These are phyloP conservation scores for Phthorimaea operculella DNA, from an alignment of 1,140 invertebrate genomes.

Conservation along the genomic window DNA sequence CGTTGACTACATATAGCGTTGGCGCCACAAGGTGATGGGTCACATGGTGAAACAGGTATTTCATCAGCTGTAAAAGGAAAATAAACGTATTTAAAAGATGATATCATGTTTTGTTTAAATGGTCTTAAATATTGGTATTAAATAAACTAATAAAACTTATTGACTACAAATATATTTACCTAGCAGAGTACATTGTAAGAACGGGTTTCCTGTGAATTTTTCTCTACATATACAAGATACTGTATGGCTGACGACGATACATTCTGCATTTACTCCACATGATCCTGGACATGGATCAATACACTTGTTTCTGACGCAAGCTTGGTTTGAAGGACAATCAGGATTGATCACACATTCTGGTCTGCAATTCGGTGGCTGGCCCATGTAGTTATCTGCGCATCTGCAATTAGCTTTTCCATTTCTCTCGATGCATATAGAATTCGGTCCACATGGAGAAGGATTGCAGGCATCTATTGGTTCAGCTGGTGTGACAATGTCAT, in stretches of 20 bases:
- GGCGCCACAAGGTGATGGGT: slow-evolving; percentile 82
- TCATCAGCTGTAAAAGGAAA: slow-evolving; percentile 4
- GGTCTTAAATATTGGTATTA: not conserved
- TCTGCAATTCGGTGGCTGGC: slow-evolving; percentile 80
- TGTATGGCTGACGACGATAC: slow-evolving; percentile 80
- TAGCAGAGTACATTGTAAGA: slow-evolving; percentile 73
- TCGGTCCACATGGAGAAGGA: slow-evolving; percentile 77
- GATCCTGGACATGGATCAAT: slow-evolving; percentile 82
- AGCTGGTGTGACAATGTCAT: slow-evolving; percentile 56
- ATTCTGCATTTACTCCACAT: slow-evolving; percentile 80
- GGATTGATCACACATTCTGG: slow-evolving; percentile 83
- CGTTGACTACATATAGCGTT: slow-evolving; percentile 77
- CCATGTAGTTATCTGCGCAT: slow-evolving; percentile 80
- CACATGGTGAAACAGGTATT: slow-evolving; percentile 71
- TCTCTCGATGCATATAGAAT: slow-evolving; percentile 74
- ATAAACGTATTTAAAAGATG: not conserved
- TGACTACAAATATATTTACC: slow-evolving; percentile 60
- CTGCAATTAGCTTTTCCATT: slow-evolving; percentile 80
- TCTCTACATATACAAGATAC: slow-evolving; percentile 79
- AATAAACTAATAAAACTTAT: not conserved
- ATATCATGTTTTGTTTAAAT: not conserved
- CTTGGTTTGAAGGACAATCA: slow-evolving; percentile 80
- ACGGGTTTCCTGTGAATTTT: slow-evolving; percentile 82
- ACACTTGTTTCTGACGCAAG: slow-evolving; percentile 83
- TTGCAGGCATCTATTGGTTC: slow-evolving; percentile 70